A percentile compares a stretch with the other conserved stretches of the same genome.
phyloP scores from a whole-genome alignment of 2,797 vertebrate genomes.

The Labroides dimidiatus region DNA sequence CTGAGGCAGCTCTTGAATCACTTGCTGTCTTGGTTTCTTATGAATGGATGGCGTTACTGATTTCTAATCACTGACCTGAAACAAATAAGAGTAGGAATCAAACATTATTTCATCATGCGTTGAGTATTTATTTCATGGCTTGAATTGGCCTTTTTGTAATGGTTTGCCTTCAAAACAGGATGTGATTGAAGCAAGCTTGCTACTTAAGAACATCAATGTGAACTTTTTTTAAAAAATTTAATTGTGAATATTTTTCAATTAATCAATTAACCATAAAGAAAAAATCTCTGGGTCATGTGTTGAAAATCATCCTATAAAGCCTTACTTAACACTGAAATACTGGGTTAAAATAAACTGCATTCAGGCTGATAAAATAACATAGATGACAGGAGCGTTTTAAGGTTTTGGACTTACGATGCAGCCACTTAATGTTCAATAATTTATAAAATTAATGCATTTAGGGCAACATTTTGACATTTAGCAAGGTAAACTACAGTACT shows the following conservation, averaged over 20 bases:
- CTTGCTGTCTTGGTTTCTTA: constrained; percentile 30
- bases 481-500: not conserved
- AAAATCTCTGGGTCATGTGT: not conserved
- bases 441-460: not conserved
- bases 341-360: not conserved
- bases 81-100: not conserved
- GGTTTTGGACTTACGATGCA: not conserved
- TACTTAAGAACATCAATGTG: not conserved
- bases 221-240: not conserved
- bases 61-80: constrained; percentile 26
- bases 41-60: constrained; percentile 29
- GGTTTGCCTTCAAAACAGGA: not conserved
- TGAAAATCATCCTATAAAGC: not conserved
- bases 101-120: not conserved
- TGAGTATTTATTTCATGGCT: not conserved
- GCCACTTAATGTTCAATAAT: not conserved
- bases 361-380: too few species aligned
- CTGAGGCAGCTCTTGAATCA: constrained; percentile 57
- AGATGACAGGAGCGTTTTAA: too few species aligned
- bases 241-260: not conserved
- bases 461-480: not conserved
- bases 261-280: not conserved
- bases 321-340: not conserved
- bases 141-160: not conserved
- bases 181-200: not conserved